phyloP scores from a whole-genome alignment of 2,888 invertebrate species.

The Tuta absoluta region DNA sequence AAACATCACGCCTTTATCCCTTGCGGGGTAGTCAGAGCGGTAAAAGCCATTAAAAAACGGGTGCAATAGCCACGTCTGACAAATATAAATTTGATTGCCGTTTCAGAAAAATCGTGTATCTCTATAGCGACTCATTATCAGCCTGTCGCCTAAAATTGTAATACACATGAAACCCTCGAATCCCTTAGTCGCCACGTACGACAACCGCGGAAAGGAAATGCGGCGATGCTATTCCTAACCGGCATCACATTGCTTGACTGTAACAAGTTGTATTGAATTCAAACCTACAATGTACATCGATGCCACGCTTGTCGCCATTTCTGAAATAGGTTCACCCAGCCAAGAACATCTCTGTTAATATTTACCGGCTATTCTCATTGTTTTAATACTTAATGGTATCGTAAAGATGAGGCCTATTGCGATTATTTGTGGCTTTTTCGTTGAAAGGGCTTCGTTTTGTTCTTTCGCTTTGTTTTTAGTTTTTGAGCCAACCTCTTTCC shows the following conservation, averaged over 20 bases:
- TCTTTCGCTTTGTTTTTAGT: not conserved
- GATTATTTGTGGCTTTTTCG: conserved; percentile 25
- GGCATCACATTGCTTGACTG: not conserved
- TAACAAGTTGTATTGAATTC: not conserved
- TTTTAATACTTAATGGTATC: conserved; percentile 31
- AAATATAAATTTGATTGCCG: too few relatives aligned
- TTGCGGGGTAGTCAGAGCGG: too few relatives aligned
- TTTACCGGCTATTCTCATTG: conserved; percentile 29
- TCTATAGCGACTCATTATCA: too few relatives aligned
- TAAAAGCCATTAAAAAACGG: too few relatives aligned
- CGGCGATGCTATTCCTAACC: too few relatives aligned
- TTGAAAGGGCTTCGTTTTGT: conserved; percentile 13
- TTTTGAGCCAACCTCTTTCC: not conserved
- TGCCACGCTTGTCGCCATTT: not conserved
- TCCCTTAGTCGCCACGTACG: too few relatives aligned
- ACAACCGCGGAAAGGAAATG: too few relatives aligned
- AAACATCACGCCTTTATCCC: too few relatives aligned
- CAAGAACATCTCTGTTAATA: conserved; percentile 27
- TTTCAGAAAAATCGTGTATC: too few relatives aligned
- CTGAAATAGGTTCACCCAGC: not conserved
- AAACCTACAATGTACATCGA: not conserved
- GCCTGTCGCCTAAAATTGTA: too few relatives aligned
- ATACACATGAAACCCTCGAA: too few relatives aligned
- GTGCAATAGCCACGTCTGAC: too few relatives aligned
- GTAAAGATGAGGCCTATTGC: conserved; percentile 28